phyloP scores from a whole-genome alignment of 2,888 invertebrate species.

The Operophtera brumata region DNA sequence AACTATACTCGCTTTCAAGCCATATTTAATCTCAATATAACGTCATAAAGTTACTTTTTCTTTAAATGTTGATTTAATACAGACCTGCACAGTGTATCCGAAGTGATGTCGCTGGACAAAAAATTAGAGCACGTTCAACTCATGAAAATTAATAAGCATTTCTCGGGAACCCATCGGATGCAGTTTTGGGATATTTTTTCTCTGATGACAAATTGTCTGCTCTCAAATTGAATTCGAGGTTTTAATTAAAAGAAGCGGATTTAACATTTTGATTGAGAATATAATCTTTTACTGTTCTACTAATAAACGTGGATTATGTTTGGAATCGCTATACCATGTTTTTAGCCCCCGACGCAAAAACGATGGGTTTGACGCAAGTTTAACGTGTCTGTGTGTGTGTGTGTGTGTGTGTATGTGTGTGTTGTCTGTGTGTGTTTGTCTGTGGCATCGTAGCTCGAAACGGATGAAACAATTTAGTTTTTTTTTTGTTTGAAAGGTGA shows the following conservation, averaged over 20 bases:
- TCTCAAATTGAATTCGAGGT: constrained; percentile 46
- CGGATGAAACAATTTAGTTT: no score
- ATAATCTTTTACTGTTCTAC: no score
- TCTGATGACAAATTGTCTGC: constrained; percentile 44
- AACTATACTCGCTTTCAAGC: neutral
- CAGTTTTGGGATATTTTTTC: constrained; percentile 34
- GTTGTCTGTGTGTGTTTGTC: no score
- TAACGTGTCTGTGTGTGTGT: no score
- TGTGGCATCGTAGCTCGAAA: no score
- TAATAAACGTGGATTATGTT: neutral
- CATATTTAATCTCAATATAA: neutral
- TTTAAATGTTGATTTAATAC: neutral
- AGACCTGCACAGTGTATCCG: constrained; percentile 1
- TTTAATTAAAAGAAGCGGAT: constrained; percentile 36
- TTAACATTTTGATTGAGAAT: neutral
- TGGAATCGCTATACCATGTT: no score
- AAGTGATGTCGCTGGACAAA: constrained; percentile 37
- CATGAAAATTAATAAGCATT: constrained; percentile 68
- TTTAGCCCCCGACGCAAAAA: no score
- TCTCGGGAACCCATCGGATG: constrained; percentile 47
- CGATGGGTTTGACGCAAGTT: no score
- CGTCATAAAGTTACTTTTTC: neutral
- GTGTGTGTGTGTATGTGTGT: no score
- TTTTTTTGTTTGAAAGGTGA: no score
- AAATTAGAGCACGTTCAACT: constrained; percentile 60